Percentiles rank a stretch among this genome's conserved stretches.
Evolutionary conservation across 2,888 invertebrate genomes (phyloP).

Genomic region (Hymenopus coronatus): DNA sequence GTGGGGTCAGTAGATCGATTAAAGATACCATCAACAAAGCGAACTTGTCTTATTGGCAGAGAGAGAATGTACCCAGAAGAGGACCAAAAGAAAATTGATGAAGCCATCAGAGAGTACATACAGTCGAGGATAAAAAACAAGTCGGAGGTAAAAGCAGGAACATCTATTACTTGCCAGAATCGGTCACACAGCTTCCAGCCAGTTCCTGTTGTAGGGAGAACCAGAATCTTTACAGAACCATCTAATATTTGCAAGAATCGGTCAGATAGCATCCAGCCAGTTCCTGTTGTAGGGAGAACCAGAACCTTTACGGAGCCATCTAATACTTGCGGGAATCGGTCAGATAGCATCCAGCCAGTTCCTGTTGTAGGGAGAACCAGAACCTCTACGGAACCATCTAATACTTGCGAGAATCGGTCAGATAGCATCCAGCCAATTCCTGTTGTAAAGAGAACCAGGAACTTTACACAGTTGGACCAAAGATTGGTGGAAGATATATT

Average conservation of each 20-base stretch:
- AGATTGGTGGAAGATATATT: slow-evolving; percentile 63
- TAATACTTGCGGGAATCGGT: slow-evolving; percentile 1
- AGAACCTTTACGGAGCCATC: slow-evolving; percentile 86
- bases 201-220: slow-evolving; percentile 64
- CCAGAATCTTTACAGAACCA: slow-evolving; percentile 91
- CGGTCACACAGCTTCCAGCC: slow-evolving; percentile 56
- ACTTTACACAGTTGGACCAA: slow-evolving; percentile 80
- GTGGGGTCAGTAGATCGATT: slow-evolving; percentile 72
- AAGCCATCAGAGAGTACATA: slow-evolving; percentile 51
- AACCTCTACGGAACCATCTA: slow-evolving; percentile 76
- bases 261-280: slow-evolving; percentile 57
- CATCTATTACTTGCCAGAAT: neutral
- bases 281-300: slow-evolving; percentile 67
- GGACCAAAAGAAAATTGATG: slow-evolving; percentile 45
- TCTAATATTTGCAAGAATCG: neutral
- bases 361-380: slow-evolving; percentile 66
- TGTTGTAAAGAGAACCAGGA: slow-evolving; percentile 68
- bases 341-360: slow-evolving; percentile 61
- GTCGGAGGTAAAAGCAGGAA: neutral
- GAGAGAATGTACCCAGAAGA: slow-evolving; percentile 49
- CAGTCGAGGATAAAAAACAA: slow-evolving; percentile 33
- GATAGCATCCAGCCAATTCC: slow-evolving; percentile 64
- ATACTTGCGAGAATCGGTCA: slow-evolving; percentile 1
- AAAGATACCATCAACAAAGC: slow-evolving; percentile 95
- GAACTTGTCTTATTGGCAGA: slow-evolving; percentile 72